phyloP scores from a whole-genome alignment of 2,888 invertebrate genomes.

The Torymus texanus region DNA sequence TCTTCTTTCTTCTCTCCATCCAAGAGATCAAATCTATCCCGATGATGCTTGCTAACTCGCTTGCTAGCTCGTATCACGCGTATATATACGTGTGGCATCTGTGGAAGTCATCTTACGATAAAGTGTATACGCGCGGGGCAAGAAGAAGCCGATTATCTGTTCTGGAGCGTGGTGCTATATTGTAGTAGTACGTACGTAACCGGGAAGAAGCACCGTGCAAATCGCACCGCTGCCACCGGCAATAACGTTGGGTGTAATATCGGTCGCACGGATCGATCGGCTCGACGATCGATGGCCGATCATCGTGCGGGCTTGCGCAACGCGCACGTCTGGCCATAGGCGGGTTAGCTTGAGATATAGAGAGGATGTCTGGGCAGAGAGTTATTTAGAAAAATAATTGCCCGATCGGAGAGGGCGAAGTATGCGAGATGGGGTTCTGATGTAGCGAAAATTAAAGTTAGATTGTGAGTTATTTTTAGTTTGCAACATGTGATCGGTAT shows the following conservation, averaged over 20 bases:
- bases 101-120: conserved; percentile 38
- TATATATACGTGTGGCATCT: conserved; percentile 2
- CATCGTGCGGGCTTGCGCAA: too few relatives aligned
- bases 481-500: background rate
- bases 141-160: conserved; percentile 5
- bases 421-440: too few relatives aligned
- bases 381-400: too few relatives aligned
- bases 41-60: background rate
- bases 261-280: conserved; percentile 16
- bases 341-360: too few relatives aligned
- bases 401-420: too few relatives aligned
- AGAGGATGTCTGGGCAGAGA: too few relatives aligned
- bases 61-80: background rate
- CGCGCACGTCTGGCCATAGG: too few relatives aligned
- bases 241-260: conserved; percentile 1
- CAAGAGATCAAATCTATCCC: background rate
- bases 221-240: background rate
- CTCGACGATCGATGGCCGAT: background rate
- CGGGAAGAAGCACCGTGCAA: conserved; percentile 28
- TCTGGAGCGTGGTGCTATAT: too few relatives aligned
- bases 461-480: too few relatives aligned
- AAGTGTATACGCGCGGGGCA: background rate
- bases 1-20: background rate
- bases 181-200: too few relatives aligned
- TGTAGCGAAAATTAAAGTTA: too few relatives aligned